Percentiles rank a stretch among this genome's conserved stretches.
phyloP scores from a whole-genome alignment of 92 coral and sea anemone genomes.

The Paragorgia papillata region DNA sequence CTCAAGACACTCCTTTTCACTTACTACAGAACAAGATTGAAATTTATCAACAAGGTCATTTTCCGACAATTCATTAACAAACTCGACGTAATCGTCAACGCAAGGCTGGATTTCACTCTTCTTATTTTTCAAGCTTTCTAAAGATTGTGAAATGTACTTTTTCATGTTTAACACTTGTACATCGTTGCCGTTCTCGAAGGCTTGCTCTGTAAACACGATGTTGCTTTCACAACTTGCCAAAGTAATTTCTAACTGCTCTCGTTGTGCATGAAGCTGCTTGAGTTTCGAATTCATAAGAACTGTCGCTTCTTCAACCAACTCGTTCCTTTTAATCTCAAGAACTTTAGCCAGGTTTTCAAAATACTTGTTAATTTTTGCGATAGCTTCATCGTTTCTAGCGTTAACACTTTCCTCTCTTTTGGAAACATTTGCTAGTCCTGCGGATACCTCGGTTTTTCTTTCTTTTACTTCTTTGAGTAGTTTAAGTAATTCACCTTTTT shows the following conservation, averaged over 20 bases:
- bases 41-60: neutral
- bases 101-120: conserved; percentile 42
- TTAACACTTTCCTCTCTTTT: conserved; percentile 38
- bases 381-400: conserved; percentile 4
- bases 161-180: conserved; percentile 61
- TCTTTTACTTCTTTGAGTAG: conserved; percentile 40
- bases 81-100: conserved; percentile 31
- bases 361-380: conserved; percentile 9
- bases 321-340: conserved; percentile 17
- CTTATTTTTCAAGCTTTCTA: conserved; percentile 37
- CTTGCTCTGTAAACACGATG: conserved; percentile 59
- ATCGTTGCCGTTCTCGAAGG: conserved; percentile 55
- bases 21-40: neutral
- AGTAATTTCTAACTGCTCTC: conserved; percentile 45
- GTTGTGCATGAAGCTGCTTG: conserved; percentile 49
- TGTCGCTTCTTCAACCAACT: conserved; percentile 15
- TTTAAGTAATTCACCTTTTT: conserved; percentile 29
- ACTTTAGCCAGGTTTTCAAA: conserved; percentile 21
- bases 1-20: neutral
- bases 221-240: conserved; percentile 47
- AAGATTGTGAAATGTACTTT: conserved; percentile 48
- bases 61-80: neutral
- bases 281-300: conserved; percentile 33
- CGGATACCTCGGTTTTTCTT: conserved; percentile 20
- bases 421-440: conserved; percentile 21